These are phyloP conservation scores for Morus bassanus DNA, from an alignment of 2,797 vertebrate species.

Conservation along the genomic window DNA sequence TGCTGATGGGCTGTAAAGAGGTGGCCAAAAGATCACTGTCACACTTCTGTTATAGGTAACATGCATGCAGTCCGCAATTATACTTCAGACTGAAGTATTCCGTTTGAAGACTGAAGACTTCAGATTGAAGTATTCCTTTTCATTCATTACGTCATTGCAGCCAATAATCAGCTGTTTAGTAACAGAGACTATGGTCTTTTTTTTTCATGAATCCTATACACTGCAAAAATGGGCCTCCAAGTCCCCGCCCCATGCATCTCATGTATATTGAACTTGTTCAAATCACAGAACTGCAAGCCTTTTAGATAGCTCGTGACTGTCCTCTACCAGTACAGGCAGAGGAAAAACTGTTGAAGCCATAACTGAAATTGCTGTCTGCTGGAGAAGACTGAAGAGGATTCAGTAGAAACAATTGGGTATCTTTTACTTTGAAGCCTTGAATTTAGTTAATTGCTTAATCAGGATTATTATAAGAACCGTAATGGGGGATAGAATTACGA, in stretches of 20 bases:
- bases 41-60: background rate
- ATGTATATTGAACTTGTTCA: background rate
- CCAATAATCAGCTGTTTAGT: background rate
- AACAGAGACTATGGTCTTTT: background rate
- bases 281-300: background rate
- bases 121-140: background rate
- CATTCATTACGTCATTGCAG: background rate
- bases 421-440: background rate
- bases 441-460: background rate
- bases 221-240: background rate
- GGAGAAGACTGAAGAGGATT: background rate
- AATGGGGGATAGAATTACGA: background rate
- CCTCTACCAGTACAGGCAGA: background rate
- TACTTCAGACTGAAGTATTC: background rate
- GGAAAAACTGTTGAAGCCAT: background rate
- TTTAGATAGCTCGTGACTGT: background rate
- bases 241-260: rapidly evolving
- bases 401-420: background rate
- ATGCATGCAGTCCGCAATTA: background rate
- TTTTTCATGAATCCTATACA: background rate
- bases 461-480: background rate
- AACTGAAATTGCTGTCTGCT: background rate
- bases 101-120: background rate
- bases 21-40: background rate
- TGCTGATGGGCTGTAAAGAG: background rate